phyloP scores from a whole-genome alignment of 2,888 invertebrate genomes.

The Mylabris sibirica region DNA sequence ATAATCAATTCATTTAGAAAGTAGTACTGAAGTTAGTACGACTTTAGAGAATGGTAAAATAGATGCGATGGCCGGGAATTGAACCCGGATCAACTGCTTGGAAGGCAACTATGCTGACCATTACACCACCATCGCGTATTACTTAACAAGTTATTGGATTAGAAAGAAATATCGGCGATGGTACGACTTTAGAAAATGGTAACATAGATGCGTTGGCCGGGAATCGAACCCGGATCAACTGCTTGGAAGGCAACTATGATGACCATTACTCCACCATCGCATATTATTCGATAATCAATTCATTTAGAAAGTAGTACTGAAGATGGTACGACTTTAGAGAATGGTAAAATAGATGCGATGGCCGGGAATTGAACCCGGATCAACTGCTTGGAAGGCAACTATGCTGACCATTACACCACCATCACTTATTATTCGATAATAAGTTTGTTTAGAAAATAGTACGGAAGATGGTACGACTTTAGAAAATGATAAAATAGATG shows the following conservation, averaged over 20 bases:
- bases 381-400: conserved; percentile 63
- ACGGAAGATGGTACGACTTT: no score
- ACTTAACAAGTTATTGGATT: conserved; percentile 21
- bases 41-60: conserved; percentile 52
- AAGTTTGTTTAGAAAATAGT: conserved; percentile 53
- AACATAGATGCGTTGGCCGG: conserved; percentile 53
- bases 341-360: not conserved
- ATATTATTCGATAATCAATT: not conserved
- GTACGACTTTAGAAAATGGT: not conserved
- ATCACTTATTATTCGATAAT: not conserved
- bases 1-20: not conserved
- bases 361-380: conserved; percentile 50
- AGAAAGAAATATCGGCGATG: not conserved
- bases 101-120: conserved; percentile 63
- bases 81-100: conserved; percentile 61
- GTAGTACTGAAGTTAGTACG: not conserved
- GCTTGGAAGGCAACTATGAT: conserved; percentile 8
- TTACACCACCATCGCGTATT: conserved; percentile 51
- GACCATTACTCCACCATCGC: conserved; percentile 2
- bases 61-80: conserved; percentile 43
- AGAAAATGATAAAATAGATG: conserved; percentile 37
- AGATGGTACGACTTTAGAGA: not conserved
- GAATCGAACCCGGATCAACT: conserved; percentile 4
- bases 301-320: not conserved
- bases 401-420: conserved; percentile 59